Evolutionary conservation across 2,113 vertebrate genomes (phyloP).

Genomic region (Mola mola): DNA sequence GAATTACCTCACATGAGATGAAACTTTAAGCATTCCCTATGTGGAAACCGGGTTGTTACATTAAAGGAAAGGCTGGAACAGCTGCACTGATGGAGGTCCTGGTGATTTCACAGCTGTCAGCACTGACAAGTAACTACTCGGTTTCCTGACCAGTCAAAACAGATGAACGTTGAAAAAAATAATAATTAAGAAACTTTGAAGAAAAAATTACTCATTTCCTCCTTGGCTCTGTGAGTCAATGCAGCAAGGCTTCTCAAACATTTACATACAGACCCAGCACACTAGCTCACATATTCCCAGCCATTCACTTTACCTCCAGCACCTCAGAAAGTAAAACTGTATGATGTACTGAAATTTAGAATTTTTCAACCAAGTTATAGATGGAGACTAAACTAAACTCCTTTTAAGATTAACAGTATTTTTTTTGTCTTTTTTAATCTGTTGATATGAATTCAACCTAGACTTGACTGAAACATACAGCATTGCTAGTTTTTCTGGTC

Average conservation of each 20-base stretch:
- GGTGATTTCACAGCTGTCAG: conserved; percentile 24
- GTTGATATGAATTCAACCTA: not conserved
- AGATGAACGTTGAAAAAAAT: conserved; percentile 17
- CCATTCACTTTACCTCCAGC: not conserved
- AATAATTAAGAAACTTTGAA: no score
- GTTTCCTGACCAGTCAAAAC: conserved; percentile 42
- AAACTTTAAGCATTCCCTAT: not conserved
- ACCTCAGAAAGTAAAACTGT: no score
- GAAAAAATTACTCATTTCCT: not conserved
- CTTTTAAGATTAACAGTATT: not conserved
- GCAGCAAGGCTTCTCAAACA: conserved; percentile 5
- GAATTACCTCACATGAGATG: conserved; percentile 21
- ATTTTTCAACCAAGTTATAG: not conserved
- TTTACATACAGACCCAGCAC: conserved; percentile 14
- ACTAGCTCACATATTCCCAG: not conserved
- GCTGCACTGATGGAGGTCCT: conserved; percentile 13
- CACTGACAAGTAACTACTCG: conserved; percentile 35
- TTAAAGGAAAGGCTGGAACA: conserved; percentile 8
- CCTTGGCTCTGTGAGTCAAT: conserved; percentile 18
- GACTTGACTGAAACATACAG: no score
- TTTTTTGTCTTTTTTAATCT: no score
- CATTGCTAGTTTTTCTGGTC: no score
- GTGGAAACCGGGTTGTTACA: conserved; percentile 18
- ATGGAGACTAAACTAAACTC: no score
- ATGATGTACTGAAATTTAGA: not conserved